A percentile compares a stretch with the other conserved stretches of the same genome.
Conservation (phyloP, 23 tunicate genomes). For the Corella eumyota region DNA sequence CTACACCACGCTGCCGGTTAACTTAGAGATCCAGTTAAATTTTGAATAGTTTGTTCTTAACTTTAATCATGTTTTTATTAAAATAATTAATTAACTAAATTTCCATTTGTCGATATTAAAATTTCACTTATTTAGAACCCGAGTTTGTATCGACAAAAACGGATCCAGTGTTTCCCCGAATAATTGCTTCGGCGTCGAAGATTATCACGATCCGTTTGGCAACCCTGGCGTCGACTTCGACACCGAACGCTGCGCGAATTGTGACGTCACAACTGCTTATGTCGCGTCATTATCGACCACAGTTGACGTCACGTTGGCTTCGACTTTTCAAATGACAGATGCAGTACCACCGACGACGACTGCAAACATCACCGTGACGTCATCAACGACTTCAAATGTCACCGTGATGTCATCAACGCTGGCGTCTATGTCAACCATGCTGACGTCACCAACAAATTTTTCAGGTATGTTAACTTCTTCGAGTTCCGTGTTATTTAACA, state of each 20-base stretch:
- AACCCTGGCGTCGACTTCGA: conserved; percentile 4
- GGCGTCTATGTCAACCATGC: neutral
- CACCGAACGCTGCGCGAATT: conserved; percentile 12
- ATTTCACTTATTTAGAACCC: conserved; percentile 15
- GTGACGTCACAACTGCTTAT: conserved; percentile 9
- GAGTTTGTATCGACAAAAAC: conserved; percentile 11
- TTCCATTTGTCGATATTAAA: no score
- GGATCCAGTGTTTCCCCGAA: conserved; percentile 11
- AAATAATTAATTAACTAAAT: no score
- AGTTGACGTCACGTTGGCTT: neutral
- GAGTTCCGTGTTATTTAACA: no score
- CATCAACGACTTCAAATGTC: neutral
- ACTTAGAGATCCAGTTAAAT: no score
- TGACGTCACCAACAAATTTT: neutral
- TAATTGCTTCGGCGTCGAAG: conserved; percentile 32
- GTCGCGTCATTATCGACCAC: neutral
- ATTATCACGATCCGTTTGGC: conserved; percentile 13
- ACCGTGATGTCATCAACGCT: neutral
- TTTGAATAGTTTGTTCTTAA: no score
- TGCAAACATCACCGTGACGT: neutral
- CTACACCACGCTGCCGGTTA: no score
- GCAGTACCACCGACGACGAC: neutral
- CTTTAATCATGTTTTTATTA: no score
- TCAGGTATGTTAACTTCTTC: no score
- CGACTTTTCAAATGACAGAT: neutral